Percentiles rank a stretch among this genome's conserved stretches.
phyloP scores from a whole-genome alignment of 2,797 vertebrate species.

The Neosilurus hyrtlii region DNA sequence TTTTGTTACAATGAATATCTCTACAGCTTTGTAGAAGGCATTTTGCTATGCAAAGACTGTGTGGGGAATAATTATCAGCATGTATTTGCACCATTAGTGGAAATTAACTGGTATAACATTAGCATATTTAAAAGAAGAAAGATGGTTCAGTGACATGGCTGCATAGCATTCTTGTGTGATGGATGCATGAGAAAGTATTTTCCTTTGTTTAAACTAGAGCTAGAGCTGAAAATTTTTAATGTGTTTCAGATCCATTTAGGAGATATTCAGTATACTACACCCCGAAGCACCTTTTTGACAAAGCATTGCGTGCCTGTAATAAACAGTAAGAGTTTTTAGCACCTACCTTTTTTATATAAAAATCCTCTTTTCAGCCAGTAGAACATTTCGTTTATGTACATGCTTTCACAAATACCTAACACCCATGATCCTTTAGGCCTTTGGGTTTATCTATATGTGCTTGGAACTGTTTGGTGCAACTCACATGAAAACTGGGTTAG shows the following conservation, averaged over 20 bases:
- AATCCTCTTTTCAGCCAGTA: slow-evolving; percentile 39
- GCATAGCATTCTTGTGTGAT: background rate
- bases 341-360: slow-evolving; percentile 7
- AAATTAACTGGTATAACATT: slow-evolving; percentile 70
- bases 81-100: slow-evolving; percentile 72
- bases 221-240: background rate
- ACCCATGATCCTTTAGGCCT: slow-evolving; percentile 53
- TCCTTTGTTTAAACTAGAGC: background rate
- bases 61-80: slow-evolving; percentile 70
- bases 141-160: slow-evolving; percentile 17
- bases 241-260: slow-evolving; percentile 5
- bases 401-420: slow-evolving; percentile 51
- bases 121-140: slow-evolving; percentile 60
- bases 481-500: background rate
- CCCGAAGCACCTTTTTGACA: slow-evolving; percentile 15
- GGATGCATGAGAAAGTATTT: background rate
- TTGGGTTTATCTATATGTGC: slow-evolving; percentile 58
- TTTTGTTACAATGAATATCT: slow-evolving; percentile 56
- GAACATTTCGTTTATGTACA: slow-evolving; percentile 54
- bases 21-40: slow-evolving; percentile 60
- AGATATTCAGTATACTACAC: slow-evolving; percentile 9
- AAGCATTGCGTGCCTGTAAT: slow-evolving; percentile 20
- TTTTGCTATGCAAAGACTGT: slow-evolving; percentile 61
- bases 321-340: slow-evolving; percentile 48
- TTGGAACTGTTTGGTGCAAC: slow-evolving; percentile 53